Evolutionary conservation across 1,140 invertebrate species (phyloP), one percentile per base, ranked within the genome.

Genomic region (Heliconius himera): DNA sequence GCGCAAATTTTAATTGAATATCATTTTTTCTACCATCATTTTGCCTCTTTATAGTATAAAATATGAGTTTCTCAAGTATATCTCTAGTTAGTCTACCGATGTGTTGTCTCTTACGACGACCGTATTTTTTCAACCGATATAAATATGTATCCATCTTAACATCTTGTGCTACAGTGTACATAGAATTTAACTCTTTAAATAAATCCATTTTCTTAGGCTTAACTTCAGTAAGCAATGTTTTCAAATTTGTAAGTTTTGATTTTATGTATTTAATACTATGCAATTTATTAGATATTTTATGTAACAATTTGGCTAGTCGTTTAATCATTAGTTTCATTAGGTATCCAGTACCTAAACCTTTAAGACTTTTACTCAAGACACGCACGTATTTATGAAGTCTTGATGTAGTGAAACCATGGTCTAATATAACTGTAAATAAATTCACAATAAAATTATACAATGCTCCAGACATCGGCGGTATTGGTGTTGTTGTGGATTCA

Each of bases 101-200:
- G 70, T 77, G 72, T 51, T 70, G 77, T 51, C 78, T 78, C 72
- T 66, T n/a, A 33, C 73, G 76, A 29, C 54, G 73, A 33, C 81
- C 85, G 33, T 80, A 84, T 72, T 54, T 80, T 74, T 84, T 87
- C 22, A 87, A 76, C 20, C 81, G 76, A 76, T 82, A 83, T 46
- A 87, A 79, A 51, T 87, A 87, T 76, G 80, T 75, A 33, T 85
- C 85, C 81, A 87, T 81, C 78, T 85, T 84, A 70, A 81, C 80
- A 33, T 85, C 81, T 20, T 81, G 75, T 33, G 56, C 49, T 33
- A 77, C 41, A 13, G 77, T 83, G 73, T 80, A 85, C 70, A 87
- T 36, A 49, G 72, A 46, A 78, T 87, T 87, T 38, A 85, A n/a
- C 29, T 60, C 13, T 46, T 46, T 46, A 46, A 46, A 85, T 74